Conservation (phyloP, 2,888 invertebrate genomes). For the Apotomis turbidana region DNA sequence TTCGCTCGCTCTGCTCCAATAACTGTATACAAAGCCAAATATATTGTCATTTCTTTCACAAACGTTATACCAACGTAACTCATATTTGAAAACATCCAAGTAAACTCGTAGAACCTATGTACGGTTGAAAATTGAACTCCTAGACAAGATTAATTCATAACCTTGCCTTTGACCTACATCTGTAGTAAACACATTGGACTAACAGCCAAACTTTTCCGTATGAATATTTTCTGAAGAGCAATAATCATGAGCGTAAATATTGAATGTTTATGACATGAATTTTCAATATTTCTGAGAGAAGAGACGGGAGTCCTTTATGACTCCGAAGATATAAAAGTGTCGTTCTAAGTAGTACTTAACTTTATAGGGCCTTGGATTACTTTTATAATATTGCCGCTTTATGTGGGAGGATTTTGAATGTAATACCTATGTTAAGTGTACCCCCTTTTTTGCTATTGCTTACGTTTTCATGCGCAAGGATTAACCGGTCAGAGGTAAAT, state of each 20-base stretch:
- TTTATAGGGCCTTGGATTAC: background rate
- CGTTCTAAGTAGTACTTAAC: background rate
- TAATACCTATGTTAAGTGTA: too few relatives aligned
- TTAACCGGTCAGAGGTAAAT: too few relatives aligned
- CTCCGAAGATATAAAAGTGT: constrained; percentile 15
- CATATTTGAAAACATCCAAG: too few relatives aligned
- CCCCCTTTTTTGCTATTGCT: too few relatives aligned
- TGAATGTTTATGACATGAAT: constrained; percentile 21
- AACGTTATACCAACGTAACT: too few relatives aligned
- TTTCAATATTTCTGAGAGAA: constrained; percentile 31
- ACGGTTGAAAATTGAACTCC: background rate
- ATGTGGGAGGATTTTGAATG: too few relatives aligned
- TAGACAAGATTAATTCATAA: background rate
- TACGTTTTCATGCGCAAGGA: too few relatives aligned
- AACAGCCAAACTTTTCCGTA: constrained; percentile 5
- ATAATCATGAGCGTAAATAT: constrained; percentile 26
- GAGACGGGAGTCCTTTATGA: constrained; percentile 7
- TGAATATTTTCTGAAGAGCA: constrained; percentile 12
- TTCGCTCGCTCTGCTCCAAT: too few relatives aligned
- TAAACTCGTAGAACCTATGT: background rate
- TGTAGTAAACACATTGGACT: constrained; percentile 2
- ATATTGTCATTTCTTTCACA: too few relatives aligned
- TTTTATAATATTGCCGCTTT: background rate
- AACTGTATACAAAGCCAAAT: too few relatives aligned
- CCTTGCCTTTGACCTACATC: background rate